Conservation (phyloP, 2,797 vertebrate species). For the Pempheris klunzingeri region DNA sequence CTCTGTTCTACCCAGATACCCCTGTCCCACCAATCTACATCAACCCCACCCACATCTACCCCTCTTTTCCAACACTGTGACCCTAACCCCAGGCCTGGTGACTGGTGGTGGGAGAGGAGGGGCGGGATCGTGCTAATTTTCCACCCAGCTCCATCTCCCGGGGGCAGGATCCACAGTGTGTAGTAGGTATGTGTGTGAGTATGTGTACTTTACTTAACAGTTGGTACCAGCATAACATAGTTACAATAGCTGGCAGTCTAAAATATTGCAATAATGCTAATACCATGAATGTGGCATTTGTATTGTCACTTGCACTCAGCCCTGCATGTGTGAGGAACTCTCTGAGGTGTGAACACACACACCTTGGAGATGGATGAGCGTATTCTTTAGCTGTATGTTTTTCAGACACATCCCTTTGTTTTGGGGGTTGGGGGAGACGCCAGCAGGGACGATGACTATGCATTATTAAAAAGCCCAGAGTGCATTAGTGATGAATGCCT, state of each 20-base stretch:
- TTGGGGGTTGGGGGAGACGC: slow-evolving; percentile 46
- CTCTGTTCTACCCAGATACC: slow-evolving; percentile 75
- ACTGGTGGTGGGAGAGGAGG: not conserved
- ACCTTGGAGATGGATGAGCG: slow-evolving; percentile 18
- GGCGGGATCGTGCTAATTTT: slow-evolving; percentile 35
- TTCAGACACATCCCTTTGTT: slow-evolving; percentile 55
- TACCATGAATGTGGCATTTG: not conserved
- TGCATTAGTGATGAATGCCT: slow-evolving; percentile 61
- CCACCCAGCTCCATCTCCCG: slow-evolving; percentile 30
- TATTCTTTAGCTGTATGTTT: slow-evolving; percentile 31
- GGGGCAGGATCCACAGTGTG: slow-evolving; percentile 15
- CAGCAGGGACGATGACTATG: slow-evolving; percentile 61
- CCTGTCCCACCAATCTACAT: slow-evolving; percentile 24
- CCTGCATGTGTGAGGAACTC: not conserved
- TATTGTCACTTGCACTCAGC: not conserved
- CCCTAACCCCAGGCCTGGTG: slow-evolving; percentile 34
- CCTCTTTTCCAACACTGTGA: slow-evolving; percentile 27
- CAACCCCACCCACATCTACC: slow-evolving; percentile 38
- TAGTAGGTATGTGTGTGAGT: not conserved
- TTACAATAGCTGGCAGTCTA: too few species aligned
- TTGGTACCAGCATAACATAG: too few species aligned
- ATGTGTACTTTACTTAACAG: too few species aligned
- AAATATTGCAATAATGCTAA: too few species aligned
- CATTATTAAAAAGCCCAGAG: slow-evolving; percentile 78
- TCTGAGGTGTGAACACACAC: not conserved